phyloP scores from a whole-genome alignment of 2,888 invertebrate genomes.

The Pachliopta kotzebuea region DNA sequence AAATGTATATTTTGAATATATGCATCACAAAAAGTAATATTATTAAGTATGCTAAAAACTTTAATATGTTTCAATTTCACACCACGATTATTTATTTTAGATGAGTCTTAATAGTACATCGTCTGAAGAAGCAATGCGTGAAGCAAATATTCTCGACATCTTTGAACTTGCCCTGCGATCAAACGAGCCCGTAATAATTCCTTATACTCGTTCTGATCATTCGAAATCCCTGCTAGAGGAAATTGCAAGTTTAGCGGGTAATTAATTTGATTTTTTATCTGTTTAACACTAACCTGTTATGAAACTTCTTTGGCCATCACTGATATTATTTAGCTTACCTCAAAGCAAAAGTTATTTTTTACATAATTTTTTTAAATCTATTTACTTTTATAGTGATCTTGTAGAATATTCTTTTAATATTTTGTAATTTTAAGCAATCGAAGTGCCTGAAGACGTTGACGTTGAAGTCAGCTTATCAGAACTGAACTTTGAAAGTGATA shows the following conservation, averaged over 20 bases:
- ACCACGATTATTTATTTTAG: neutral
- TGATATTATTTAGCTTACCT: neutral
- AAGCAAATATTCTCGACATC: conserved; percentile 7
- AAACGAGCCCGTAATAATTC: conserved; percentile 9
- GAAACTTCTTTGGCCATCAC: neutral
- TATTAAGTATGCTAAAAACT: no score
- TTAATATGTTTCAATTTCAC: neutral
- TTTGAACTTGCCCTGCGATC: conserved; percentile 21
- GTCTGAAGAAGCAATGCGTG: conserved; percentile 3
- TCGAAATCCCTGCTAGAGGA: conserved; percentile 4
- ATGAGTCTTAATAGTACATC: neutral
- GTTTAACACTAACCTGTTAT: neutral
- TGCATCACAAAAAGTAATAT: no score
- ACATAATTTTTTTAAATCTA: neutral
- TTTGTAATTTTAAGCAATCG: conserved; percentile 31
- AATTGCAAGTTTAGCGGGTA: conserved; percentile 18
- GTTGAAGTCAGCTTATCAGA: conserved; percentile 35
- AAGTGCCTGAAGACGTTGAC: conserved; percentile 28
- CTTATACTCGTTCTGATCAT: neutral
- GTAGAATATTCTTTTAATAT: neutral
- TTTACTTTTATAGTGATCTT: neutral
- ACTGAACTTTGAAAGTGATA: conserved; percentile 33
- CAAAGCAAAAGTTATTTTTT: no score
- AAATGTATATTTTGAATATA: no score
- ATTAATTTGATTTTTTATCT: neutral